Percentiles rank a stretch among this genome's conserved stretches.
phyloP scores from a whole-genome alignment of 1,140 invertebrate genomes.

The Anastrepha ludens region DNA sequence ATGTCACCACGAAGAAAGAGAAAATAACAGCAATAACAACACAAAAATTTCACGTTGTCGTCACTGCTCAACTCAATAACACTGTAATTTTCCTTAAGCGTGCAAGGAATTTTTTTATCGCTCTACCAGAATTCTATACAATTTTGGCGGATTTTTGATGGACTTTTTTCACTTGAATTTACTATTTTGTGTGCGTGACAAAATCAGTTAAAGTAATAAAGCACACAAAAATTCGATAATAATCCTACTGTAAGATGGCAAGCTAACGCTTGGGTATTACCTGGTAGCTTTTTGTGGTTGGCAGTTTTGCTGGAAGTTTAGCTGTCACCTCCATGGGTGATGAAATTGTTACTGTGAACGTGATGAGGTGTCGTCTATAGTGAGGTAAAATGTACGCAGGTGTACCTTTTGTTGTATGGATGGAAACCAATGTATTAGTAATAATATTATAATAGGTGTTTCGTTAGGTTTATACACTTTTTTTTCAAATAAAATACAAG shows the following conservation, averaged over 20 bases:
- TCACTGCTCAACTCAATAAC: not conserved
- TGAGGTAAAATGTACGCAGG: not conserved
- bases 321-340: not conserved
- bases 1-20: not conserved
- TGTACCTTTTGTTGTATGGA: not conserved
- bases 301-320: not conserved
- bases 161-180: not conserved
- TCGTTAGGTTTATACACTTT: too few species aligned
- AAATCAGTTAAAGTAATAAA: not conserved
- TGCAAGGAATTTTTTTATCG: not conserved
- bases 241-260: not conserved
- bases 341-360: not conserved
- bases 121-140: not conserved
- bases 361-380: not conserved
- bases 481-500: too few species aligned
- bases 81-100: not conserved
- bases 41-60: not conserved
- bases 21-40: not conserved
- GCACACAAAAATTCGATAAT: not conserved
- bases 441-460: too few species aligned
- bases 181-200: not conserved
- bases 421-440: too few species aligned
- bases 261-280: not conserved
- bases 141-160: not conserved
- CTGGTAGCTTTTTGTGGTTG: not conserved